Base-by-base conservation (phyloP, 2,113 vertebrate species). In the Balaeniceps rex region DNA sequence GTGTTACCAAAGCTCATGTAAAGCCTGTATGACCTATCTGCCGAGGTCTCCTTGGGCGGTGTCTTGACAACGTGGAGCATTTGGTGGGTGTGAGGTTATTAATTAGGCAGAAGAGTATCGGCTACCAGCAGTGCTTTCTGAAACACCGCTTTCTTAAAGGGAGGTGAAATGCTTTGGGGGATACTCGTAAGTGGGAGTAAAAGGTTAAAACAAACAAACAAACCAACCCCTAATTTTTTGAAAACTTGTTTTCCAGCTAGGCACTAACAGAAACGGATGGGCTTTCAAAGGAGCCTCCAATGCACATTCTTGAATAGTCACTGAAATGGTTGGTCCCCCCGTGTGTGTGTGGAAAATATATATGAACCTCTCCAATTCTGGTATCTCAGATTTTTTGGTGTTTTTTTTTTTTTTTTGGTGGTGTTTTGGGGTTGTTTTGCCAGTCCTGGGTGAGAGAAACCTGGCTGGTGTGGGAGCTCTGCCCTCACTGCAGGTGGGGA, bases 31-130 rank as follows among this genome's bases (percentile, higher is more conserved):
- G 2, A 14, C 23, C 13, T 49, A 17, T 40, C 49, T 0, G 0
- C 14, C 0, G 6, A 38, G 31, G 29, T 74, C 15, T 86, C 42
- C 22, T 60, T 1, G 0, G 19, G 77, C 2, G 0, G 11, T 15
- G 31, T 69, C 60, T 74, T 74, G 79, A 31, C 8, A 3, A 8
- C 2, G 0, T 46, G 70, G 47, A 79, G n/a, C 12, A n/a, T 92
- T 71, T 63, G 64, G 34, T 47, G 42, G 4, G 4, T 80, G 52
- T 75, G 63, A 64, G 33, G 33, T 74, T 83, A 49, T 61, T 91
- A 40, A 52, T 74, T 52, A 70, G 64, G 19, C 38, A 79, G 57
- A 68, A 47, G 55, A 79, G 4, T 68, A 22, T 42, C 3, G 2
- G 26, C 38, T 90, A 51, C 61, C n/a, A 54, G 29, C 55, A 51